Evolutionary conservation across 2,113 vertebrate genomes (phyloP).

Genomic region (Ammodytes marinus): DNA sequence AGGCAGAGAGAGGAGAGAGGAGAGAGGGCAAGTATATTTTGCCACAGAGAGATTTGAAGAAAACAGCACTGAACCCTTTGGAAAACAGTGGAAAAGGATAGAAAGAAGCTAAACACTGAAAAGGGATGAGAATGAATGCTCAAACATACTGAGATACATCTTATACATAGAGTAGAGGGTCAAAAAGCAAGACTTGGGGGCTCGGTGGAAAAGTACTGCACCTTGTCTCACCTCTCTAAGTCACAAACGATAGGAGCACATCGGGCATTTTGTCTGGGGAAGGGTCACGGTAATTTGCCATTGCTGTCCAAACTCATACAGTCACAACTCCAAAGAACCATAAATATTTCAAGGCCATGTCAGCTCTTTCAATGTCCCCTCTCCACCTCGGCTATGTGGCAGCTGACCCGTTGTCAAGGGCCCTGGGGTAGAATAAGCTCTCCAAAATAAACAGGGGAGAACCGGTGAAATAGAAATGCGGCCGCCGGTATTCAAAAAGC

Average conservation of each 20-base stretch:
- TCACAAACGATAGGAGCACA: conserved; percentile 31
- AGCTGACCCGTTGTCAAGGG: conserved; percentile 55
- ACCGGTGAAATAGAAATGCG: conserved; percentile 23
- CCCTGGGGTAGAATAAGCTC: conserved; percentile 54
- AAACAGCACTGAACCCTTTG: conserved; percentile 5
- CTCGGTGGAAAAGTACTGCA: not conserved
- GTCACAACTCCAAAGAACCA: conserved; percentile 63
- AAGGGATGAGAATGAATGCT: no score
- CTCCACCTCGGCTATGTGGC: conserved; percentile 36
- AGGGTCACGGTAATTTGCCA: conserved; percentile 54
- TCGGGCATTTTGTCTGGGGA: conserved; percentile 53
- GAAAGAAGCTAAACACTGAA: not conserved
- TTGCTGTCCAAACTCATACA: conserved; percentile 68
- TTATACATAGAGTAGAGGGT: conserved; percentile 2
- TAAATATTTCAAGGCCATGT: conserved; percentile 72
- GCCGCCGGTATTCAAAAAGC: conserved; percentile 40
- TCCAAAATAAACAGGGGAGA: conserved; percentile 57
- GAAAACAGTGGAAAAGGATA: conserved; percentile 23
- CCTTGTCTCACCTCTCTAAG: conserved; percentile 50
- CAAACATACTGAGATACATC: conserved; percentile 4
- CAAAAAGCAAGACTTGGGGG: not conserved
- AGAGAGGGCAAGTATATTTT: conserved; percentile 5
- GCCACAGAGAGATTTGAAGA: conserved; percentile 23
- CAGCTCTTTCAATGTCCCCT: conserved; percentile 42
- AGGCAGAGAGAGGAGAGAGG: conserved; percentile 30